Base-by-base conservation (phyloP, 1,140 invertebrate species). In the Colletes gigas region DNA sequence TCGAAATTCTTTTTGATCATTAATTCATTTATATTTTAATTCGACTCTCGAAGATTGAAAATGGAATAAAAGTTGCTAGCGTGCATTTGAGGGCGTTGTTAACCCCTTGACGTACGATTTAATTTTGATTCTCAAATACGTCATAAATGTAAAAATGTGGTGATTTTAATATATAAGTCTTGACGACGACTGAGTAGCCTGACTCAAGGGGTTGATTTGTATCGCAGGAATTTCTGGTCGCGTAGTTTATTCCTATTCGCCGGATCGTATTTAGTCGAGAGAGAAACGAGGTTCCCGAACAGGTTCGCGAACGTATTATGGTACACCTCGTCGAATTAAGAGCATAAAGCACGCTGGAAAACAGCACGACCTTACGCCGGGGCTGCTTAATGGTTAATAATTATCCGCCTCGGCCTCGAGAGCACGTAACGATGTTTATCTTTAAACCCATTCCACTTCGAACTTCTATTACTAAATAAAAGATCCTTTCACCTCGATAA, bases 401-500 rank as follows among this genome's bases (percentile, higher is more conserved):
- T 80, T 80, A 80, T 80, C 72, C 47, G 15, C 21, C 62, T 19
- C 44, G 62, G 62, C 63, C 55, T 65, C 71, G 78, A 44, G 78
- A 74, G 72, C 72, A 75, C 63, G 41, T 75, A 80, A 80, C 78
- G 78, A 80, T 80, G 78, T 80, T 80, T 75, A 80, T 80, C 78
- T 80, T 75, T 52, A 54, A 60, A 68, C 63, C 65, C 63, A 80
- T 80, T 80, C 72, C 72, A 52, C 65, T 52, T 75, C 78, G 78
- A 74, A 74, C 71, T 80, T 80, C 78, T 80, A 80, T 80, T 80
- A 74, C 78, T 75, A 74, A 74, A 74, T 80, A 74, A 80, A 80
- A 80, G 78, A 80, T 74, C 72, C 72, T 79, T 79, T 79, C 77
- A 79, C 77, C 70, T 73, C 77, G 77, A 79, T 79, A 79, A 79